phyloP scores from a whole-genome alignment of 2,797 vertebrate species.

The Manis pentadactyla region DNA sequence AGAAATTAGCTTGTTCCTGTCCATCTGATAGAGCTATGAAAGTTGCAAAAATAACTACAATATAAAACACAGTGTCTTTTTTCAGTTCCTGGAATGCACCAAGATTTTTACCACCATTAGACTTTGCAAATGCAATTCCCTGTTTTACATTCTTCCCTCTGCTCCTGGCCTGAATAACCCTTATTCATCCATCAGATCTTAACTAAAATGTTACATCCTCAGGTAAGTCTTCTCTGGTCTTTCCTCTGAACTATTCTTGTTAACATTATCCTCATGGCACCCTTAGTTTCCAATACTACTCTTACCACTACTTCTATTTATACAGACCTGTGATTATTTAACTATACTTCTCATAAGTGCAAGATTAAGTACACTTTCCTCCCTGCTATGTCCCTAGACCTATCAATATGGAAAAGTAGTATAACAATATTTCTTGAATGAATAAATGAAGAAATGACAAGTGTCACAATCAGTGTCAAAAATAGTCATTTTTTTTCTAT shows the following conservation, averaged over 20 bases:
- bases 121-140: neutral
- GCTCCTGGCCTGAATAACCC: neutral
- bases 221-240: neutral
- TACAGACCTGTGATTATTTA: neutral
- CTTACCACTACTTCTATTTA: neutral
- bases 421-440: slow-evolving; percentile 27
- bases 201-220: neutral
- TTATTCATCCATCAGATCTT: neutral
- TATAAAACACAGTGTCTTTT: neutral
- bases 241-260: slow-evolving; percentile 8
- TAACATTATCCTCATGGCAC: neutral
- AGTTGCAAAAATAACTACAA: neutral
- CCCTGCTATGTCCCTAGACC: neutral
- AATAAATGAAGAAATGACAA: neutral
- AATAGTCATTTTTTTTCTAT: neutral
- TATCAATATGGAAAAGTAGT: neutral
- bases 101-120: neutral
- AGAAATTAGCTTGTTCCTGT: neutral
- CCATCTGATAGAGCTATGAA: neutral
- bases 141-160: neutral
- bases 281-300: neutral
- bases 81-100: neutral
- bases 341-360: neutral
- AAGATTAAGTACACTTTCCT: neutral
- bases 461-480: neutral